Conservation (phyloP, 2,113 vertebrate genomes). For the Callospermophilus lateralis region DNA sequence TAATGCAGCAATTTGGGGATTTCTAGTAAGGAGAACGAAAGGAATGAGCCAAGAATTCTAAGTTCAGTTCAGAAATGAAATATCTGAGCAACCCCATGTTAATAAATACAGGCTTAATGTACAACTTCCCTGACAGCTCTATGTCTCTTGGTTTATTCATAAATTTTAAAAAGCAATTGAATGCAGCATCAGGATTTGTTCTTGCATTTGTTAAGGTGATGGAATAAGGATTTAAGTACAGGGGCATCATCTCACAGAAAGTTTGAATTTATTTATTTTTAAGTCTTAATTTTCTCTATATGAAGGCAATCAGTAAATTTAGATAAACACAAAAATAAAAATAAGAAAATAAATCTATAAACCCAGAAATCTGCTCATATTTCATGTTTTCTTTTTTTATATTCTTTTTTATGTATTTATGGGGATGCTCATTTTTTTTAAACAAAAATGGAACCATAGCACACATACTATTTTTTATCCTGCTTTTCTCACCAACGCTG, state of each 20-base stretch:
- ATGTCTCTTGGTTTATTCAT: slow-evolving; percentile 28
- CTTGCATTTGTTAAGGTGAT: background rate
- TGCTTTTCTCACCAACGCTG: background rate
- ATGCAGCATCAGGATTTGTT: background rate
- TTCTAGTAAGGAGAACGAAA: slow-evolving; percentile 34
- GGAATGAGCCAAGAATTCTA: slow-evolving; percentile 20
- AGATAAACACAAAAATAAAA: slow-evolving; percentile 2
- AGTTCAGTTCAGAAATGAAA: slow-evolving; percentile 12
- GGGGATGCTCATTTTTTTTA: background rate
- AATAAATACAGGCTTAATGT: background rate
- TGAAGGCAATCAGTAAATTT: background rate
- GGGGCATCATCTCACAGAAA: background rate
- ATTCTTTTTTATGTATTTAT: background rate
- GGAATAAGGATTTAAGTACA: background rate
- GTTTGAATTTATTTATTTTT: background rate
- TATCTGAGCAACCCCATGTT: background rate
- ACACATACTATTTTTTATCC: background rate
- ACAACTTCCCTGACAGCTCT: background rate
- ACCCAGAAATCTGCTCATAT: background rate
- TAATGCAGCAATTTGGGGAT: background rate
- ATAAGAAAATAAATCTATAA: background rate
- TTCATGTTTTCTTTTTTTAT: slow-evolving; percentile 12
- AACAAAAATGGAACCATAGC: background rate
- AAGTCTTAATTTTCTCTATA: slow-evolving; percentile 18
- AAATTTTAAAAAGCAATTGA: slow-evolving; percentile 37